phyloP scores from a whole-genome alignment of 2,797 vertebrate genomes.

The Onychomys leucogaster region DNA sequence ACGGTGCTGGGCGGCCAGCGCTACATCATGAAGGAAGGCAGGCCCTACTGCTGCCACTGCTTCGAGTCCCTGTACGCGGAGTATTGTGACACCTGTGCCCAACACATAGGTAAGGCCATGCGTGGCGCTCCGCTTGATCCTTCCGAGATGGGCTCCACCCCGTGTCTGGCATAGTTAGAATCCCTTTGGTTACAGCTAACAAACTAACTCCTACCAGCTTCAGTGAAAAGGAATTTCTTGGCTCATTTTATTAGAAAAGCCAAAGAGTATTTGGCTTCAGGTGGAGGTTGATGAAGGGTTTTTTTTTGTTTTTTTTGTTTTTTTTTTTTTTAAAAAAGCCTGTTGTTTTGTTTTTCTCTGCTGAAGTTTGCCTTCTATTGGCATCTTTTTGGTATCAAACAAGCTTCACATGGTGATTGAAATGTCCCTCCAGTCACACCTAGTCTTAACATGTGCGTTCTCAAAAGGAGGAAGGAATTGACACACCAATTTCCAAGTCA shows the following conservation, averaged over 20 bases:
- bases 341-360: background rate
- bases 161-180: background rate
- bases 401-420: background rate
- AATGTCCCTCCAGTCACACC: background rate
- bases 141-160: accelerated
- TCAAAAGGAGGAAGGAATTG: background rate
- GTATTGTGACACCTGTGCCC: constrained; percentile 98
- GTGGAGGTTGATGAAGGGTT: background rate
- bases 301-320: no score
- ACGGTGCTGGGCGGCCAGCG: constrained; percentile 97
- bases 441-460: background rate
- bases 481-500: background rate
- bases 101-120: constrained; percentile 94
- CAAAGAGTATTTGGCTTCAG: background rate
- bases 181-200: constrained; percentile 1
- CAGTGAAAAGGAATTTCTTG: background rate
- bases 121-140: no score
- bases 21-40: constrained; percentile 99
- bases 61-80: constrained; percentile 98
- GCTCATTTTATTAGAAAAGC: background rate
- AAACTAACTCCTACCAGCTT: background rate
- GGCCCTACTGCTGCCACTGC: constrained; percentile 98
- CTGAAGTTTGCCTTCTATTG: background rate
- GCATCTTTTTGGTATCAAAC: background rate
- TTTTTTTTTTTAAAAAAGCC: no score